A percentile compares a stretch with the other conserved stretches of the same genome.
Evolutionary conservation across 2,797 vertebrate species (phyloP).

Genomic region (Rhinophrynus dorsalis): DNA sequence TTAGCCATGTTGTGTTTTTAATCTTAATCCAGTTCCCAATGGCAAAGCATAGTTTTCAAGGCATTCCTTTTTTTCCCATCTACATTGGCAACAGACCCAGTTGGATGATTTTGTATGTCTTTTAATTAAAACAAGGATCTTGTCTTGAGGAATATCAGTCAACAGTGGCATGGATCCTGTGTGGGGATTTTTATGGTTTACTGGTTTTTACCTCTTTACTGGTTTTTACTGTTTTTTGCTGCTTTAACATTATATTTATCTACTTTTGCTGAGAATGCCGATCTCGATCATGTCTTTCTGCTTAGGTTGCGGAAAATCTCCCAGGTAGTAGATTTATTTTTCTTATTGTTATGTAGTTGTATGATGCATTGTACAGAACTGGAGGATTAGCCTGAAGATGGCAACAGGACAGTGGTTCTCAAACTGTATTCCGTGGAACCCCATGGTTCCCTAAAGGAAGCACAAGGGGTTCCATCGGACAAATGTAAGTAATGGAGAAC

Average conservation of each 20-base stretch:
- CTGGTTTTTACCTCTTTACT: neutral
- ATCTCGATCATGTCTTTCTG: constrained; percentile 71
- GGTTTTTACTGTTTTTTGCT: neutral
- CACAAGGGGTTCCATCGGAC: no score
- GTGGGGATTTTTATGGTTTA: neutral
- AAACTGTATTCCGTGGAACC: no score
- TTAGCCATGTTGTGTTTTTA: constrained; percentile 65
- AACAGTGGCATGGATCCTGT: constrained; percentile 16
- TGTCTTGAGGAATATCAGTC: neutral
- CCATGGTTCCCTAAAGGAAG: no score
- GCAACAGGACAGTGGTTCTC: no score
- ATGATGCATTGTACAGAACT: no score
- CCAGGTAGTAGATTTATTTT: constrained; percentile 68
- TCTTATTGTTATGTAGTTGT: neutral
- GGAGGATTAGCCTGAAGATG: no score
- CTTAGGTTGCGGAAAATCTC: constrained; percentile 72
- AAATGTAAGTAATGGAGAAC: no score
- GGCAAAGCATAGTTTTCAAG: constrained; percentile 57
- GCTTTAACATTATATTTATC: neutral
- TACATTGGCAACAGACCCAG: neutral
- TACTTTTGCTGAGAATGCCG: constrained; percentile 66
- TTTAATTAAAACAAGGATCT: neutral
- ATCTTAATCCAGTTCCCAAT: constrained; percentile 64
- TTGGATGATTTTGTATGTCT: neutral
- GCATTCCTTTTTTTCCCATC: constrained; percentile 55